Conservation (phyloP, 2,888 invertebrate genomes). For the Melinopterus prodromus region DNA sequence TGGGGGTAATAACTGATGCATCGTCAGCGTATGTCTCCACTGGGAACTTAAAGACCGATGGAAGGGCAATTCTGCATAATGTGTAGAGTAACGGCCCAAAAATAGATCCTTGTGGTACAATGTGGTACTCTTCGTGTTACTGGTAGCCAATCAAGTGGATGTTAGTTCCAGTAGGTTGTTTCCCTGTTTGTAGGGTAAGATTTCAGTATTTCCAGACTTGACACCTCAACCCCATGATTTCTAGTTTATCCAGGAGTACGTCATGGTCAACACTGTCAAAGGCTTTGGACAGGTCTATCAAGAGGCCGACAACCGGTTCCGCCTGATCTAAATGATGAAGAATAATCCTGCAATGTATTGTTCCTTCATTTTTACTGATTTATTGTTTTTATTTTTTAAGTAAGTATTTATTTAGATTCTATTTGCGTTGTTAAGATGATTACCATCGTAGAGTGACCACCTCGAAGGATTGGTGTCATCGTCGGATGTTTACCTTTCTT, state of each 20-base stretch:
- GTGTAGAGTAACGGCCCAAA: too few species aligned
- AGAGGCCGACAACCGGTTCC: neutral
- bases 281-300: slow-evolving; percentile 4
- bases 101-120: neutral
- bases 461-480: too few species aligned
- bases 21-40: neutral
- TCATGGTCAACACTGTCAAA: neutral
- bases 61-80: neutral
- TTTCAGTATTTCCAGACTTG: neutral
- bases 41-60: neutral
- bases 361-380: too few species aligned
- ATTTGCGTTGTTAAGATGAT: too few species aligned
- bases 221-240: slow-evolving; percentile 4
- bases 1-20: neutral
- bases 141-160: neutral
- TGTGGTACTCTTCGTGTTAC: slow-evolving; percentile 5
- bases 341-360: too few species aligned
- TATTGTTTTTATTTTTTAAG: too few species aligned
- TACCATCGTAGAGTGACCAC: too few species aligned
- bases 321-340: too few species aligned
- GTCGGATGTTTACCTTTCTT: too few species aligned
- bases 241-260: neutral
- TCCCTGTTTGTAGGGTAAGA: neutral
- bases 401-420: too few species aligned
- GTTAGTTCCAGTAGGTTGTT: neutral